Percentiles rank a stretch among this genome's conserved stretches.
Conservation (phyloP, 2,797 vertebrate species). For the Sus cebifrons region DNA sequence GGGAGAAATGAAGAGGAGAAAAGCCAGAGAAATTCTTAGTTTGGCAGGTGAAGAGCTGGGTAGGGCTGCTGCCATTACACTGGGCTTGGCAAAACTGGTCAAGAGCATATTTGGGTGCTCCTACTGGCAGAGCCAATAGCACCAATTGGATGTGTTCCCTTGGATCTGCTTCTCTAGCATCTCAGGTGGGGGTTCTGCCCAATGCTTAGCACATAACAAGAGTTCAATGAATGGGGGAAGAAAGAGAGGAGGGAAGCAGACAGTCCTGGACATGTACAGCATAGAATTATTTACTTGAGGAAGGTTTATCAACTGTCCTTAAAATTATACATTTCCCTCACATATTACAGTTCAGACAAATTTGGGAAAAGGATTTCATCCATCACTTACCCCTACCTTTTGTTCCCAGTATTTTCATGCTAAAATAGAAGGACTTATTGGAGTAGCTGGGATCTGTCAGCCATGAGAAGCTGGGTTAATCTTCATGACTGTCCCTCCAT, state of each 20-base stretch:
- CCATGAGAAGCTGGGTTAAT: conserved; percentile 4
- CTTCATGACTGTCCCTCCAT: background rate
- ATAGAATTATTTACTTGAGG: conserved; percentile 4
- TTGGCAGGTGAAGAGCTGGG: background rate
- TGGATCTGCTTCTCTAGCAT: background rate
- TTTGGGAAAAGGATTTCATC: conserved; percentile 17
- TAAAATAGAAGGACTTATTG: background rate
- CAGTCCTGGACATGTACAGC: background rate
- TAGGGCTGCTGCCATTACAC: no score
- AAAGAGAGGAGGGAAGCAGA: background rate
- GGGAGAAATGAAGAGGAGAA: background rate
- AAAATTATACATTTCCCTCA: conserved; percentile 8
- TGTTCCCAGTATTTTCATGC: background rate
- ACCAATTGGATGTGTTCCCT: fast-evolving
- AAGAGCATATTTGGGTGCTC: background rate
- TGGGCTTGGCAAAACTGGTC: background rate
- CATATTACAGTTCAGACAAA: conserved; percentile 55
- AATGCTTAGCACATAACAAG: background rate
- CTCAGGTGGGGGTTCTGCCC: background rate
- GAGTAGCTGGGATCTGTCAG: background rate
- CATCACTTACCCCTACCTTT: background rate
- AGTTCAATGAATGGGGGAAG: background rate
- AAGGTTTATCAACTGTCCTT: background rate
- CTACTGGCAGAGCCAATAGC: fast-evolving
- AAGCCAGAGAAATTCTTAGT: background rate